These are phyloP conservation scores for Phrynocephalus versicolor DNA, from an alignment of 2,113 vertebrate species.

Conservation along the genomic window DNA sequence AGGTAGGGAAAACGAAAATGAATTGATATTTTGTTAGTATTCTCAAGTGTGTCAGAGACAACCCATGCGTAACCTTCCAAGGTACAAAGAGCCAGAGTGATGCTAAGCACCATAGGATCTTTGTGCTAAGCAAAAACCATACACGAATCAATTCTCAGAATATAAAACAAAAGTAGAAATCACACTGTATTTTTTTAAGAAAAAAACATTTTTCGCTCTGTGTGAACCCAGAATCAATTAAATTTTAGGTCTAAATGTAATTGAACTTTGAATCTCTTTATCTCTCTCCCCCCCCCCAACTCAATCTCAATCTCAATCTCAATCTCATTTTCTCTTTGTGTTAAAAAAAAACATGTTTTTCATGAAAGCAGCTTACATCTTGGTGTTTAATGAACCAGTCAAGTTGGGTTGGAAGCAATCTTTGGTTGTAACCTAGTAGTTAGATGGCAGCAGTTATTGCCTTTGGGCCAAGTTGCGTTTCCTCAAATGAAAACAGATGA, in stretches of 20 bases:
- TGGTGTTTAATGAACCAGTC: constrained; percentile 6
- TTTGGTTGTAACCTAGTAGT: neutral
- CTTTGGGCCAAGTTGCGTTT: neutral
- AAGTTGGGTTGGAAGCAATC: neutral
- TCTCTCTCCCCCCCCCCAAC: too few relatives aligned
- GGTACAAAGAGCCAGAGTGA: neutral
- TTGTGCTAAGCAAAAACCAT: neutral
- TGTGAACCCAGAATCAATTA: neutral
- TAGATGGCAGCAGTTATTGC: constrained; percentile 16
- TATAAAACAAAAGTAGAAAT: neutral
- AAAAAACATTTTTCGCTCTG: neutral
- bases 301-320: too few relatives aligned
- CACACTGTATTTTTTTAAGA: too few relatives aligned
- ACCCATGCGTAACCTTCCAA: neutral
- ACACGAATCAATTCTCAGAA: neutral
- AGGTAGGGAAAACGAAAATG: neutral
- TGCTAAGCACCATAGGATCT: neutral
- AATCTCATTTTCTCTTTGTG: too few relatives aligned
- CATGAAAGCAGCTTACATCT: neutral
- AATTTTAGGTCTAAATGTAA: neutral
- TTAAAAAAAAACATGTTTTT: constrained; percentile 15
- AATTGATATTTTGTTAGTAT: neutral
- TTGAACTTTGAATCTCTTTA: neutral
- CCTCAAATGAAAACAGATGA: neutral
- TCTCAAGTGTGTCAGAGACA: neutral